These are phyloP conservation scores for Brachionichthys hirsutus DNA, from an alignment of 2,113 vertebrate species.

Conservation along the genomic window DNA sequence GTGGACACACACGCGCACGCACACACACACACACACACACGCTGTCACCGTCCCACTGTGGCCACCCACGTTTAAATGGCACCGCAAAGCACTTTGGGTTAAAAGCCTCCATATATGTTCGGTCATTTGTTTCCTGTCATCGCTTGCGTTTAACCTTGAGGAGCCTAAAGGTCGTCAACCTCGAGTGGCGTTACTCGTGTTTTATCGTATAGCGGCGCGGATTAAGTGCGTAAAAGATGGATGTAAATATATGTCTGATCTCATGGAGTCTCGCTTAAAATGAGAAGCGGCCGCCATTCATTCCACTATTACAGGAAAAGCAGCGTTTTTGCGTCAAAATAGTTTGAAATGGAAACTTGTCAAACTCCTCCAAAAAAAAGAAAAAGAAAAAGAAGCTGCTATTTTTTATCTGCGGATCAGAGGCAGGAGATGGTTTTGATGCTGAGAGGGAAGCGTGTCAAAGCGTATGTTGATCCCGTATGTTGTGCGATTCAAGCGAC, in stretches of 20 bases:
- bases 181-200: background rate
- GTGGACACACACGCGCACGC: background rate
- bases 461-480: too few species aligned
- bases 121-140: conserved; percentile 23
- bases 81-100: conserved; percentile 11
- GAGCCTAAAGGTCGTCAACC: background rate
- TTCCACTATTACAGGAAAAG: background rate
- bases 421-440: too few species aligned
- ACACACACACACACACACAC: background rate
- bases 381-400: too few species aligned
- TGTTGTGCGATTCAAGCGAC: too few species aligned
- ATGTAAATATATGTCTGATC: background rate
- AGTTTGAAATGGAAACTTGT: background rate
- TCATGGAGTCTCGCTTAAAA: background rate
- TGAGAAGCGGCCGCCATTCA: background rate
- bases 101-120: conserved; percentile 25
- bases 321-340: too few species aligned
- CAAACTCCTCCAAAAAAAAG: background rate
- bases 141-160: conserved; percentile 2
- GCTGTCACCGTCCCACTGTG: conserved; percentile 11
- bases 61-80: conserved; percentile 38
- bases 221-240: background rate
- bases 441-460: too few species aligned
- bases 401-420: too few species aligned
- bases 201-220: background rate